These are phyloP conservation scores for Parotocinclus haroldoi DNA, from an alignment of 2,797 vertebrate species.

Conservation along the genomic window DNA sequence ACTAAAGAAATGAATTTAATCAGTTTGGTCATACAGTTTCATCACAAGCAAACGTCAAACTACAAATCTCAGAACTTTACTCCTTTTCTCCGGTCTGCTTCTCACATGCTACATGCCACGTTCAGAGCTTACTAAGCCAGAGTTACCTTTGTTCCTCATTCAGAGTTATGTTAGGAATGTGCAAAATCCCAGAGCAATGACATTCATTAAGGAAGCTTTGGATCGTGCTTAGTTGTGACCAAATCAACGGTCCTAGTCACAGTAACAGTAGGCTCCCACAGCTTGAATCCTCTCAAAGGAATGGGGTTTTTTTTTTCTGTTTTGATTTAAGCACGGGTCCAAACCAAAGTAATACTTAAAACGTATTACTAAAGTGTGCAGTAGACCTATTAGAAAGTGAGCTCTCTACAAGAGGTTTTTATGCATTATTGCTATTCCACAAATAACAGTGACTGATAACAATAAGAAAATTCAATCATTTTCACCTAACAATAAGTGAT, in stretches of 20 bases:
- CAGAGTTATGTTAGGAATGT: slow-evolving; percentile 8
- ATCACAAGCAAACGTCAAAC: slow-evolving; percentile 45
- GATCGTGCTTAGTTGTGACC: background rate
- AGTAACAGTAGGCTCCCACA: background rate
- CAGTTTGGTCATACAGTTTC: slow-evolving; percentile 40
- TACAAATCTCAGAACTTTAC: slow-evolving; percentile 28
- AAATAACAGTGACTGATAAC: no score
- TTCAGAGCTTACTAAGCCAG: slow-evolving; percentile 64
- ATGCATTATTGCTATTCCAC: no score
- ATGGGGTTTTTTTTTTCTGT: no score
- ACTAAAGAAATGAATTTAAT: background rate
- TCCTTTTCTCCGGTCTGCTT: slow-evolving; percentile 34
- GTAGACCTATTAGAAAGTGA: no score
- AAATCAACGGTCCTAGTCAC: background rate
- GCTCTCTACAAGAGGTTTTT: no score
- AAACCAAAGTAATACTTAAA: background rate
- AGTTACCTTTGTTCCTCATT: slow-evolving; percentile 30
- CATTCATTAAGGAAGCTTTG: background rate
- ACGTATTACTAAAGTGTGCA: no score
- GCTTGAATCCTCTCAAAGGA: background rate
- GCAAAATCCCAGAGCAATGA: slow-evolving; percentile 6
- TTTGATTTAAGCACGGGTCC: background rate
- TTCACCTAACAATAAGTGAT: no score
- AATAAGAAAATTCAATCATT: no score
- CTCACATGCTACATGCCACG: slow-evolving; percentile 45